Percentiles rank a stretch among this genome's conserved stretches.
Conservation (phyloP, 2,113 vertebrate genomes). For the Phrynosoma platyrhinos region DNA sequence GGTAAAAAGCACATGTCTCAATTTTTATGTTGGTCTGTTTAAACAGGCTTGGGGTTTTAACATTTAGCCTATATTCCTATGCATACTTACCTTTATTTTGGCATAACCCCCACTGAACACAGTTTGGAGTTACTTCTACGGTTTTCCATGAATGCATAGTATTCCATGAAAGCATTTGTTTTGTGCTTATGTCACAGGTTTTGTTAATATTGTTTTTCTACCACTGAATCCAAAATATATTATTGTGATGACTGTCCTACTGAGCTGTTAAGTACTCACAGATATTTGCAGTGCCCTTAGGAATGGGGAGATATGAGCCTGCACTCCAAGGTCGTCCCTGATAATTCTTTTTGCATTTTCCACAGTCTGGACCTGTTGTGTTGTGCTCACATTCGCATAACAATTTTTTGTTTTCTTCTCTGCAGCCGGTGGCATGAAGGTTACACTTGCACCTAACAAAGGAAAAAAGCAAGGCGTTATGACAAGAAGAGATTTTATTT, state of each 20-base stretch:
- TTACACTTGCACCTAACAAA: conserved; percentile 96
- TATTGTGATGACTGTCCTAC: conserved; percentile 31
- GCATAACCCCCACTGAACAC: neutral
- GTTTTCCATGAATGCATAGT: neutral
- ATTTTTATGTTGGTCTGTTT: conserved; percentile 26
- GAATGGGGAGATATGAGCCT: conserved; percentile 97
- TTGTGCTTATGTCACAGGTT: neutral
- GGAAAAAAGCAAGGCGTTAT: conserved; percentile 66
- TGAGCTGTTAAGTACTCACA: conserved; percentile 86
- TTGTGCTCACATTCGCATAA: conserved; percentile 98
- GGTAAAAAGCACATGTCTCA: neutral
- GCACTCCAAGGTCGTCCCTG: conserved; percentile 95
- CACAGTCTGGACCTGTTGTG: conserved; percentile 97
- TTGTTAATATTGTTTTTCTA: conserved; percentile 10
- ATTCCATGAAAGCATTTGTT: neutral
- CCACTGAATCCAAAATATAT: neutral
- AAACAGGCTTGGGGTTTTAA: neutral
- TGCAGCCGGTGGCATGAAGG: conserved; percentile 96
- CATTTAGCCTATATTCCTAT: neutral
- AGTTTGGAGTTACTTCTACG: neutral
- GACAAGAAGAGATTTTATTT: conserved; percentile 43
- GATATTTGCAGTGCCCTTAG: conserved; percentile 98
- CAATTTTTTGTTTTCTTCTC: conserved; percentile 94
- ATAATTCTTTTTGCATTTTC: conserved; percentile 96
- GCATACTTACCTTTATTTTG: neutral